These are phyloP conservation scores for Leptopilina clavipes DNA, from an alignment of 1,140 invertebrate genomes.

Conservation along the genomic window DNA sequence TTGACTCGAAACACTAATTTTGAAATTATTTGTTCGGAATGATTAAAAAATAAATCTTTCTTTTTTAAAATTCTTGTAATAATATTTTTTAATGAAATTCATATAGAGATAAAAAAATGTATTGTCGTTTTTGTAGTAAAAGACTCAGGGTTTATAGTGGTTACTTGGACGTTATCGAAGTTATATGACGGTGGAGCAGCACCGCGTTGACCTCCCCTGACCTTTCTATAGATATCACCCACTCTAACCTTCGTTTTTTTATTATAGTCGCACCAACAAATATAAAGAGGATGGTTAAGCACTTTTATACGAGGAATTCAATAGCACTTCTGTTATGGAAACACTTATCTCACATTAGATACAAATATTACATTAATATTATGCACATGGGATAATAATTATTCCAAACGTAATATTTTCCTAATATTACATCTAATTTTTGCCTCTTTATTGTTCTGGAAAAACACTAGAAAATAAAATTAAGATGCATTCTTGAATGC, in stretches of 20 bases:
- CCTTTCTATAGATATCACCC: conserved; percentile 55
- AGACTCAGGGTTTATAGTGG: conserved; percentile 59
- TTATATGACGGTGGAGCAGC: conserved; percentile 52
- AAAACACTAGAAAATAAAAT: too few relatives aligned
- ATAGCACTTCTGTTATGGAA: background rate
- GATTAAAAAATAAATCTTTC: too few relatives aligned
- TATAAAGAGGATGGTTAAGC: conserved; percentile 18
- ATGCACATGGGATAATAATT: too few relatives aligned
- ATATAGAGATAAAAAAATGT: background rate
- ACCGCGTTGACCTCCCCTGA: conserved; percentile 43
- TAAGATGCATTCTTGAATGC: too few relatives aligned
- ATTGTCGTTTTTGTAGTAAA: conserved; percentile 49
- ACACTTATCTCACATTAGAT: background rate
- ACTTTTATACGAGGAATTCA: conserved; percentile 32
- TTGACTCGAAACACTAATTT: too few relatives aligned
- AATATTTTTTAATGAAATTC: background rate
- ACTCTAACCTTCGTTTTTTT: conserved; percentile 46
- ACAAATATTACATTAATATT: too few relatives aligned
- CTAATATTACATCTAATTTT: too few relatives aligned
- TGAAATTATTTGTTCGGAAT: too few relatives aligned
- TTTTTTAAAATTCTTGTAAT: too few relatives aligned
- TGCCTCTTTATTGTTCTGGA: too few relatives aligned
- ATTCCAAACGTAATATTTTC: too few relatives aligned
- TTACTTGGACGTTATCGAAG: conserved; percentile 57
- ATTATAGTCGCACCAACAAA: background rate